Evolutionary conservation across 2,113 vertebrate species (phyloP), one percentile per base, ranked within the genome.

Genomic region (Chrysochloris asiatica): DNA sequence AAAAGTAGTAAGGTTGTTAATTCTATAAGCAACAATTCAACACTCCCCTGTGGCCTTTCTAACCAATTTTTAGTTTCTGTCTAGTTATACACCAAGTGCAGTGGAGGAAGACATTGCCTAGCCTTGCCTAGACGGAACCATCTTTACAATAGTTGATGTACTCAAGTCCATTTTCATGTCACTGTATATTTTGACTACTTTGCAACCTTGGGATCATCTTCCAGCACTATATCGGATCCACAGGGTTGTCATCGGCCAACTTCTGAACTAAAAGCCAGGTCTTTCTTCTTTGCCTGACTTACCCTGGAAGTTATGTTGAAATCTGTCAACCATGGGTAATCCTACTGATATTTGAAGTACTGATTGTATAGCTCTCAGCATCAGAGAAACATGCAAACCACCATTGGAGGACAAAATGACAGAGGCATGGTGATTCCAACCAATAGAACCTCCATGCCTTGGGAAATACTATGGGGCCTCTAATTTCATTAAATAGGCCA

Each of bases 401-500:
- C 65, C n/a, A 19, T 6, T 67, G 16, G 17, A 19, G 17, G 65
- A 67, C 65, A 67, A 67, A 36, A 5, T 19, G 65, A 67, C 38
- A 19, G 83, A 77, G 21, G 41, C 48, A 41, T 61, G 56, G 41
- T 45, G 69, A 86, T 90, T 28, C 69, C 24, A 94, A 38, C 61
- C 50, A 95, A 59, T 75, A 91, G 86, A 50, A 59, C 41, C 36
- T 73, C 65, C 71, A 36, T 36, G 88, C 67, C 45, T 67, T 77
- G 56, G 76, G 91, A 89, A 93, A 88, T 92, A 83, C 63, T 86
- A 93, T 67, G 92, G 86, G 83, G 86, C 90, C 90, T 88, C 90
- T 94, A 45, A 89, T 93, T 93, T 94, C 76, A 83, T 86, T 90
- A 96, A 96, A 90, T 88, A 94, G 95, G n/a, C 56, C 80, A 95